These are phyloP conservation scores for Anoplolepis gracilipes DNA, from an alignment of 1,140 invertebrate species.

Conservation along the genomic window DNA sequence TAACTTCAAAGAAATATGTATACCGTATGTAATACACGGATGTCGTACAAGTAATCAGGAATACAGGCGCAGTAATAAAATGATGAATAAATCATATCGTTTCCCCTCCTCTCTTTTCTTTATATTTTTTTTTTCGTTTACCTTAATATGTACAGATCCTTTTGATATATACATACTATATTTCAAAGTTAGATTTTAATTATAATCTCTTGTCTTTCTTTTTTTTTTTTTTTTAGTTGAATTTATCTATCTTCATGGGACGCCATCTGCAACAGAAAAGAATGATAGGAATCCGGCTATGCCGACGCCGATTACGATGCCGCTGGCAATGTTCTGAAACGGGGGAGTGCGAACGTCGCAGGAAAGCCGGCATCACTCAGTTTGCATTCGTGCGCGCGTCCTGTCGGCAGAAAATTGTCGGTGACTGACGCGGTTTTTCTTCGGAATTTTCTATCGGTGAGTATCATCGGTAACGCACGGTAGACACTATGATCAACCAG, in stretches of 20 bases:
- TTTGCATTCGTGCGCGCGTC: conserved; percentile 33
- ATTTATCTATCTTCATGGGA: background rate
- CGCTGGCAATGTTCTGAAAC: background rate
- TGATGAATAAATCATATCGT: too few relatives aligned
- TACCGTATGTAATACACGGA: too few relatives aligned
- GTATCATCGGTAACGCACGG: background rate
- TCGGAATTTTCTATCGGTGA: background rate
- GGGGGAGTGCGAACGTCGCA: conserved; percentile 5
- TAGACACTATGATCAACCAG: background rate
- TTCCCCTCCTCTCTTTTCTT: background rate
- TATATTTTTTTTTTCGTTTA: background rate
- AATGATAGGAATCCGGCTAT: background rate
- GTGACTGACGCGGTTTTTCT: background rate
- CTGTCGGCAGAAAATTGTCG: background rate
- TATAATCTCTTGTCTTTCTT: background rate
- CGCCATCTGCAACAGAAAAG: conserved; percentile 21
- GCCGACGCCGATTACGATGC: background rate
- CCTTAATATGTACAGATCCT: background rate
- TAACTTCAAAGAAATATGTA: too few relatives aligned
- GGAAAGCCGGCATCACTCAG: conserved; percentile 11
- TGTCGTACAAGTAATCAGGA: too few relatives aligned
- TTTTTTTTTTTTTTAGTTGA: background rate
- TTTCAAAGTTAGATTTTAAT: background rate
- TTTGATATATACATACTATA: background rate
- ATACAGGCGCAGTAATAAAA: too few relatives aligned